Evolutionary conservation across 2,797 vertebrate genomes (phyloP), one percentile per base, ranked within the genome.

Genomic region (Coendou prehensilis): DNA sequence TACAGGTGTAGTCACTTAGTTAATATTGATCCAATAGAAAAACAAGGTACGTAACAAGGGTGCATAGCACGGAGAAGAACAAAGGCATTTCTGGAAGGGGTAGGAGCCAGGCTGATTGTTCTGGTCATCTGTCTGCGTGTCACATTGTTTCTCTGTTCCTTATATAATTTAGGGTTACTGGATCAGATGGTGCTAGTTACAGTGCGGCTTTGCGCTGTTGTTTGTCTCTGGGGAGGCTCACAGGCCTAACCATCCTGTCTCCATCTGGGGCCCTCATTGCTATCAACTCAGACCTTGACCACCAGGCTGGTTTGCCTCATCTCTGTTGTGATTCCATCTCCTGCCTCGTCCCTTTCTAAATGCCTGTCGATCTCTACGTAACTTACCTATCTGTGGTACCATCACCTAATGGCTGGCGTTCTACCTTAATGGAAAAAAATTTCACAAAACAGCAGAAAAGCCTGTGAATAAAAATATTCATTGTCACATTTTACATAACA

Each of bases 401-500:
- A 28, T 61, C 33, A 2, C 80, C 13, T 79, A 76, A 80, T 81
- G 64, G 17, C 63, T 75, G 10, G 37, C 90, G 75, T 56, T 79
- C 69, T 82, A 83, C 33, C 10, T 9, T 94, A 89, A 76, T 88
- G 50, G 54, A 41, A 86, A 79, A 67, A 83, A 89, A 82, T 86
- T 14, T 67, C 6, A 67, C n/a, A 56, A 71, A 37, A 37, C 2
- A n/a, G 56, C 47, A 81, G 91, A 76, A 89, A 84, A 7, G 73
- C 64, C n/a, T 54, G 59, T 87, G 63, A 30, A 41, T 30, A 64
- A 59, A 82, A 67, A 7, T 81, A 80, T 15, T 82, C 30, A 30
- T 15, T 93, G 20, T 13, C 73, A 18, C 67, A 1, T 79, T 92
- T 33, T 88, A 1, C 33, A 11, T 85, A 76, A 23, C 10, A 73